Conservation (phyloP, 2,888 invertebrate species). For the Villa cingulata region DNA sequence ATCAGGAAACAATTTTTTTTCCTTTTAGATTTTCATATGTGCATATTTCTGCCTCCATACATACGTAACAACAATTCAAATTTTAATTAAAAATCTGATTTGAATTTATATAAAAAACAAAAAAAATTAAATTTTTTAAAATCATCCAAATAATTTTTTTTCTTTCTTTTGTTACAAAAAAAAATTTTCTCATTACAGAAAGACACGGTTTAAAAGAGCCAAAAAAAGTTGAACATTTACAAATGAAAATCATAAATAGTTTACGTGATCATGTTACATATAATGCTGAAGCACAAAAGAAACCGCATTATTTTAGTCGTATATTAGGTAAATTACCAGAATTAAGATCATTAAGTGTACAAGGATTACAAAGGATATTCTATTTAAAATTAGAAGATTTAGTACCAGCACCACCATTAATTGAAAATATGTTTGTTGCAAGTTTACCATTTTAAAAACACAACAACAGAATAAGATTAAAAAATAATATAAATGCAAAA, state of each 20-base stretch:
- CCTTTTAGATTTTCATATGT: too few species aligned
- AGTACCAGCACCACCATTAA: conserved; percentile 81
- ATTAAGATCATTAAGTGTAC: conserved; percentile 79
- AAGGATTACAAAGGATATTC: conserved; percentile 88
- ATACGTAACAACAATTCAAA: too few species aligned
- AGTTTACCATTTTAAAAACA: conserved; percentile 83
- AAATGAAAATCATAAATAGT: conserved; percentile 93
- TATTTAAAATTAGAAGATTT: conserved; percentile 85
- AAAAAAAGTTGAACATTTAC: conserved; percentile 82
- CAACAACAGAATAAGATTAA: too few species aligned
- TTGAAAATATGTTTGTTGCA: conserved; percentile 91
- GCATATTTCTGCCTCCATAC: too few species aligned
- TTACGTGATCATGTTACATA: conserved; percentile 92
- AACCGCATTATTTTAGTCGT: conserved; percentile 87
- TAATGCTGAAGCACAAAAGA: conserved; percentile 74
- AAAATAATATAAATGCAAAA: too few species aligned
- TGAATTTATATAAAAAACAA: too few species aligned
- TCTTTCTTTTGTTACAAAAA: too few species aligned
- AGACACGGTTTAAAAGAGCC: conserved; percentile 86
- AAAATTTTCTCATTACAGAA: conserved; percentile 47
- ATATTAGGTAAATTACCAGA: conserved; percentile 86
- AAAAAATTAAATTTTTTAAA: too few species aligned
- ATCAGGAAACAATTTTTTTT: too few species aligned
- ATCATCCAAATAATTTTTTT: too few species aligned
- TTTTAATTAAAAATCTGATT: too few species aligned